Evolutionary conservation across 2,113 vertebrate species (phyloP), one percentile per base, ranked within the genome.

Genomic region (Tenebrosternarchus preto): DNA sequence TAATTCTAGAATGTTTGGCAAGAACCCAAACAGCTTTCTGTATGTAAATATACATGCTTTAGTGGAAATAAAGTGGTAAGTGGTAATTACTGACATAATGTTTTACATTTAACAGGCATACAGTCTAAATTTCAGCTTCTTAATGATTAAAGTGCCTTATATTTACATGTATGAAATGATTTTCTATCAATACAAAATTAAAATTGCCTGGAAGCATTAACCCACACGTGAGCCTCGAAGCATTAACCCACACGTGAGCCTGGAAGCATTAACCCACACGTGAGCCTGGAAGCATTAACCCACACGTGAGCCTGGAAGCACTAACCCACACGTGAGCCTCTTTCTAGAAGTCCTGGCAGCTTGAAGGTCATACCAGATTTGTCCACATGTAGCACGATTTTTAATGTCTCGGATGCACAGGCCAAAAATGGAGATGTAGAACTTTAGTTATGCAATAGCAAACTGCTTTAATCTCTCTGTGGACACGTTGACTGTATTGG

Each of bases 1-100:
- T 61, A 15, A 24, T 29, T 50, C 43, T 69, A 8, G 20, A 46
- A 71, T 46, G 22, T 55, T 67, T 76, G 72, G 71, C 53, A 56
- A 75, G 64, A 50, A 39, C n/a, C 6, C 19, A 8, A n/a, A 36
- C 25, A 17, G 12, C 12, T 50, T 50, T 15, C 2, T 12, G 11
- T 12, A 50, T 50, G 43, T 50, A 31, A n/a, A n/a, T n/a, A n/a
- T n/a, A n/a, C n/a, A n/a, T 50, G 43, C 43, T 50, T 11, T 50
- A 15, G 12, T 50, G 43, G 9, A 15, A 12, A 50, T 50, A 50
- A 50, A 15, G 43, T 11, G 9, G 43, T 12, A 15, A 15, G 43
- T 50, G 43, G 9, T 50, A 9, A 43, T 43, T 50, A 2, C 8
- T 50, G 43, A 6, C 3, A 4, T 36, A 2, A 4, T 2, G 33